Conservation (phyloP, 2,888 invertebrate species). For the Capitulum mitella region DNA sequence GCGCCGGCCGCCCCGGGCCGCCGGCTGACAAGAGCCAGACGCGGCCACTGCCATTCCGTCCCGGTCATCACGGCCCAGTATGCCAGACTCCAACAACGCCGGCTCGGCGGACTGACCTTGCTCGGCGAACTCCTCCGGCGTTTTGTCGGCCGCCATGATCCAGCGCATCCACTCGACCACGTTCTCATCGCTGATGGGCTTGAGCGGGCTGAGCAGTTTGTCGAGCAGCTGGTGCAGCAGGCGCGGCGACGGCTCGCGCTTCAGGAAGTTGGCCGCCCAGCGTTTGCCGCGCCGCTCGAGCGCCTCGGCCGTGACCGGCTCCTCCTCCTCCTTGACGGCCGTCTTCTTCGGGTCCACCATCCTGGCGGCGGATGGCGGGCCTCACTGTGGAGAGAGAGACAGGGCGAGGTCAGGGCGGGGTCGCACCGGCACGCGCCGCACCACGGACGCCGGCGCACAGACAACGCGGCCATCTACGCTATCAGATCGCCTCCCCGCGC, state of each 20-base stretch:
- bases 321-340: constrained; percentile 19
- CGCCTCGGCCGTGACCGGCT: constrained; percentile 20
- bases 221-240: constrained; percentile 28
- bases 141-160: constrained; percentile 28
- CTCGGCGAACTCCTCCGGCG: constrained; percentile 25
- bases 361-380: background rate
- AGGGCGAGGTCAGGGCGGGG: background rate
- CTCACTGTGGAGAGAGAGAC: background rate
- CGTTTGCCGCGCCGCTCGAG: constrained; percentile 17
- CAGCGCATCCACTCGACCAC: constrained; percentile 26
- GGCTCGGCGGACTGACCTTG: constrained; percentile 23
- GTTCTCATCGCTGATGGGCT: constrained; percentile 7
- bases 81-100: background rate
- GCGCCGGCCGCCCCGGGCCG: background rate
- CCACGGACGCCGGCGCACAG: background rate
- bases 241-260: background rate
- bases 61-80: too few relatives aligned
- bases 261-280: background rate
- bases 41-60: too few relatives aligned
- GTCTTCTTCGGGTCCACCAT: constrained; percentile 25
- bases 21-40: background rate
- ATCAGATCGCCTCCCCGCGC: too few relatives aligned
- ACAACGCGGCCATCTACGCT: too few relatives aligned
- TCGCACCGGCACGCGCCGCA: background rate
- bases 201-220: constrained; percentile 25